These are phyloP conservation scores for Petrocephalus sullivani DNA, from an alignment of 2,797 vertebrate genomes.

Conservation along the genomic window DNA sequence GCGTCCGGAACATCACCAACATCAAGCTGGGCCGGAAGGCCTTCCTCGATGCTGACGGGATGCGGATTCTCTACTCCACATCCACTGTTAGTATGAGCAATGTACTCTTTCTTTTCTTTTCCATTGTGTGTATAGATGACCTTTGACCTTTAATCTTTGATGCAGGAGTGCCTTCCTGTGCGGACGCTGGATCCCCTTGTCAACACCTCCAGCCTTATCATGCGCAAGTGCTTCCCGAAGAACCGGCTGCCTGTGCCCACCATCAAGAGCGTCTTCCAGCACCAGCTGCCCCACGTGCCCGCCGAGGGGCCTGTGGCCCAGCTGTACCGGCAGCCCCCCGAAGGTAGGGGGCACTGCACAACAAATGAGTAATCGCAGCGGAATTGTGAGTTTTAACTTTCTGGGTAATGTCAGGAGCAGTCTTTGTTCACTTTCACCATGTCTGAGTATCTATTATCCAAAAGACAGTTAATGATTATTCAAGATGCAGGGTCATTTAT, in stretches of 20 bases:
- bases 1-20: slow-evolving; percentile 87
- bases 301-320: slow-evolving; percentile 82
- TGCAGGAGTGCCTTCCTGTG: slow-evolving; percentile 88
- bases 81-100: slow-evolving; percentile 72
- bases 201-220: slow-evolving; percentile 91
- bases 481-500: background rate
- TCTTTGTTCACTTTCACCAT: background rate
- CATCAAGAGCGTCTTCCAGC: slow-evolving; percentile 85
- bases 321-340: slow-evolving; percentile 80
- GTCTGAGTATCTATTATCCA: background rate
- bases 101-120: background rate
- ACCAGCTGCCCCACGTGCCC: slow-evolving; percentile 78
- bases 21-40: slow-evolving; percentile 93
- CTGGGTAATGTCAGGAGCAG: background rate
- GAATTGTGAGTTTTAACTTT: background rate
- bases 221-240: slow-evolving; percentile 99
- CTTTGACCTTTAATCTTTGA: background rate
- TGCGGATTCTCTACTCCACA: slow-evolving; percentile 88
- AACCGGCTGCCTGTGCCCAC: slow-evolving; percentile 92
- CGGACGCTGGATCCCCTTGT: slow-evolving; percentile 90
- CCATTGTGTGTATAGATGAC: background rate
- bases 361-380: slow-evolving; percentile 22
- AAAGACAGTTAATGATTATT: background rate
- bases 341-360: slow-evolving; percentile 66
- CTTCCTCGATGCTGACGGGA: slow-evolving; percentile 86